These are phyloP conservation scores for Cyclargus thomasi DNA, from an alignment of 1,140 invertebrate species.

Conservation along the genomic window DNA sequence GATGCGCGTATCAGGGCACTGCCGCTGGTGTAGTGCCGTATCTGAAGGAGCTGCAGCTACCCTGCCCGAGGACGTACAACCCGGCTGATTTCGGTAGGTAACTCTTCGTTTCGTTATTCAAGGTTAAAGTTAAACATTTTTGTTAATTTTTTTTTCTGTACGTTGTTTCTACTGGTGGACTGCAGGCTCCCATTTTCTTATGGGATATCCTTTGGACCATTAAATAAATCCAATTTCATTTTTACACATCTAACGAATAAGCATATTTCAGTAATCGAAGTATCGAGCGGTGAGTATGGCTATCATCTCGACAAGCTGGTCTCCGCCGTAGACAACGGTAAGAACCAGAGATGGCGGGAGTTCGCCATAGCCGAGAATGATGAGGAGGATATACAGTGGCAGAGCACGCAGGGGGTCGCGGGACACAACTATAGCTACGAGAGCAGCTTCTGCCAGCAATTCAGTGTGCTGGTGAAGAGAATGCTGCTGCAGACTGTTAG, in stretches of 20 bases:
- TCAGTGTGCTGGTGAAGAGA: conserved; percentile 78
- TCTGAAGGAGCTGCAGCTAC: conserved; percentile 78
- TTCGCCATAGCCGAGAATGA: conserved; percentile 31
- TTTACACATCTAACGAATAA: no score
- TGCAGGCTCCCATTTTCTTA: no score
- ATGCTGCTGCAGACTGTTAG: conserved; percentile 84
- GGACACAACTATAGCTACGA: conserved; percentile 74
- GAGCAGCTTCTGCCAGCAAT: conserved; percentile 79
- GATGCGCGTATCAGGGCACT: conserved; percentile 84
- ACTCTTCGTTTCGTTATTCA: no score
- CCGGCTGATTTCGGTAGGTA: conserved; percentile 88
- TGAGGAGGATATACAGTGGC: conserved; percentile 46
- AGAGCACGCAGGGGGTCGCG: conserved; percentile 47
- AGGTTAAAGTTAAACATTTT: no score
- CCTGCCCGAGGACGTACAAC: conserved; percentile 86
- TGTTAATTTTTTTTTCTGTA: no score
- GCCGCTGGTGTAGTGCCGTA: conserved; percentile 82
- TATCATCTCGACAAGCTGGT: conserved; percentile 79
- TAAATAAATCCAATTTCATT: no score
- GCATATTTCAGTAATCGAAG: conserved; percentile 80
- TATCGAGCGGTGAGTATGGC: conserved; percentile 85
- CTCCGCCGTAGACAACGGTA: conserved; percentile 78
- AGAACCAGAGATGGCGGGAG: conserved; percentile 69
- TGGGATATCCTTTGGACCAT: no score
- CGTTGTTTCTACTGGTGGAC: no score